Conservation (phyloP, 2,797 vertebrate species). For the Eulemur coronatus region DNA sequence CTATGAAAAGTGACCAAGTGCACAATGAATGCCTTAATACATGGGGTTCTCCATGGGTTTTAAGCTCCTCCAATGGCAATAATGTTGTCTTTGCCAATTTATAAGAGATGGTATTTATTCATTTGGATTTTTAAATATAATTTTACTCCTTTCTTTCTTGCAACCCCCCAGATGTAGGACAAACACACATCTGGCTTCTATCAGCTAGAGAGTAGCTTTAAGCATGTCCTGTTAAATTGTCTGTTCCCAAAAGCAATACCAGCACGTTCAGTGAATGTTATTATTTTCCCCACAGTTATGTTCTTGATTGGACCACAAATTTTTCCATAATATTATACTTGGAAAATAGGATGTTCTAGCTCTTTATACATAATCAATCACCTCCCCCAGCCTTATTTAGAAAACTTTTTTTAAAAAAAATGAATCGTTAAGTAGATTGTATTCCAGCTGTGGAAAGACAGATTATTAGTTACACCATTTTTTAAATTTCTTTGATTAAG, state of each 20-base stretch:
- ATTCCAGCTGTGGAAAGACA: slow-evolving; percentile 42
- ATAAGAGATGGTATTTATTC: neutral
- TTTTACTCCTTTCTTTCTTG: neutral
- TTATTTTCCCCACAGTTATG: slow-evolving; percentile 61
- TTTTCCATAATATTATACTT: slow-evolving; percentile 73
- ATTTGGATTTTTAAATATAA: neutral
- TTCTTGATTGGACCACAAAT: slow-evolving; percentile 77
- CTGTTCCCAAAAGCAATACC: slow-evolving; percentile 73
- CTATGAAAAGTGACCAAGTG: neutral
- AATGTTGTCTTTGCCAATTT: neutral
- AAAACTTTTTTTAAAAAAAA: slow-evolving; percentile 24
- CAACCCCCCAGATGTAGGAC: neutral
- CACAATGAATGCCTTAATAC: neutral
- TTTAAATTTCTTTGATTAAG: slow-evolving; percentile 11
- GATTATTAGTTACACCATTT: neutral
- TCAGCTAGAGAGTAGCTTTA: slow-evolving; percentile 70
- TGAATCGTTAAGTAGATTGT: slow-evolving; percentile 39
- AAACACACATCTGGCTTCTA: slow-evolving; percentile 75
- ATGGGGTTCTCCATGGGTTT: neutral
- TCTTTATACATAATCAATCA: slow-evolving; percentile 58
- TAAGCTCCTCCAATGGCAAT: neutral
- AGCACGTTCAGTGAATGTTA: slow-evolving; percentile 67
- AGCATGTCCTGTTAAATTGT: slow-evolving; percentile 74
- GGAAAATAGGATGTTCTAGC: slow-evolving; percentile 68
- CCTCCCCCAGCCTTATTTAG: slow-evolving; percentile 1